phyloP scores from a whole-genome alignment of 2,888 invertebrate species.

The Orchesella flavescens region DNA sequence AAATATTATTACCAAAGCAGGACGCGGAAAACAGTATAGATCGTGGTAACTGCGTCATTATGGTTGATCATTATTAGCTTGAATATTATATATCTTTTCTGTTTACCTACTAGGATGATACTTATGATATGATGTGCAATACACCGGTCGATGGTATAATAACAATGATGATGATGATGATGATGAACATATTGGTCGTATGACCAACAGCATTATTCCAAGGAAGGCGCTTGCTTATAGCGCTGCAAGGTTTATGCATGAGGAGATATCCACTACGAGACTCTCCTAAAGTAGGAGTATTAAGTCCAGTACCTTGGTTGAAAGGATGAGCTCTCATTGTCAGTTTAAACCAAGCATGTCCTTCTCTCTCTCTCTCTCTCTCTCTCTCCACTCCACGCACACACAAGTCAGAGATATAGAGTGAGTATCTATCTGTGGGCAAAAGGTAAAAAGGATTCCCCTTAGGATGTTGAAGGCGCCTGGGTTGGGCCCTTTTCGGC shows the following conservation, averaged over 20 bases:
- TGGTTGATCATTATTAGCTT: neutral
- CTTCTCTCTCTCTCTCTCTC: too few species aligned
- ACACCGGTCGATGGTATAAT: neutral
- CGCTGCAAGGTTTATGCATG: neutral
- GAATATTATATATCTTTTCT: conserved; percentile 13
- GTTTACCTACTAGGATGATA: neutral
- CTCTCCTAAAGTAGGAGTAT: neutral
- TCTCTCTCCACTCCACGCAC: too few species aligned
- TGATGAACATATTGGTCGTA: neutral
- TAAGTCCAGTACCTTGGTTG: neutral
- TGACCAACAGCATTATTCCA: neutral
- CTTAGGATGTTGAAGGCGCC: conserved; percentile 72
- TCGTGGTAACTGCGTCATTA: conserved; percentile 13
- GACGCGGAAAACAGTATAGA: neutral
- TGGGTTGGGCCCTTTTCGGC: conserved; percentile 71
- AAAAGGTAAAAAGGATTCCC: conserved; percentile 58
- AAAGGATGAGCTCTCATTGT: conserved; percentile 38
- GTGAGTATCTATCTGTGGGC: neutral
- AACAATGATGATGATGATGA: too few species aligned
- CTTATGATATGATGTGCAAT: neutral
- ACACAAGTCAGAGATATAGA: too few species aligned
- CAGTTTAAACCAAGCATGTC: conserved; percentile 33
- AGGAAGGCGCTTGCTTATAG: neutral
- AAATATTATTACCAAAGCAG: conserved; percentile 12
- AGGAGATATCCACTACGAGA: neutral